phyloP scores from a whole-genome alignment of 2,113 vertebrate genomes.

The Chitala chitala region DNA sequence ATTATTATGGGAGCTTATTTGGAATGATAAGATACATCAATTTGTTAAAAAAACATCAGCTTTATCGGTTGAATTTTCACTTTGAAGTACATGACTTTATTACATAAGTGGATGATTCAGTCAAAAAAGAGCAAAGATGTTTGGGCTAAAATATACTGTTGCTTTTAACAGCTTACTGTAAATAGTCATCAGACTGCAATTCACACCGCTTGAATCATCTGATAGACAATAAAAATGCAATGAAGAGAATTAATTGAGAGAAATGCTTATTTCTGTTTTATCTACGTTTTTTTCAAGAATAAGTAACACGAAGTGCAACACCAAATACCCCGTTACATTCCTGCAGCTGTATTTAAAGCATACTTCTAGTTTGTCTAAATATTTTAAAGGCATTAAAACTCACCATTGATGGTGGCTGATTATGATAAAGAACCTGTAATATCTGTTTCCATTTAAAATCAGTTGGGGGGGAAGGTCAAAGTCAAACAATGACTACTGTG shows the following conservation, averaged over 20 bases:
- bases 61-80: background rate
- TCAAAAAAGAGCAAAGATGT: background rate
- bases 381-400: no score
- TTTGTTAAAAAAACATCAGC: background rate
- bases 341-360: background rate
- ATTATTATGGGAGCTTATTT: background rate
- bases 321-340: background rate
- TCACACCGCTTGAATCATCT: background rate
- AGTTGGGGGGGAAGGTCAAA: no score
- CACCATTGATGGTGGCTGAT: no score
- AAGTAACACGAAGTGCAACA: background rate
- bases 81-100: background rate
- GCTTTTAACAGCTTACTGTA: background rate
- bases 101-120: background rate
- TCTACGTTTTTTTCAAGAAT: background rate
- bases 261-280: conserved; percentile 1
- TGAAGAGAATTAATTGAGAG: background rate
- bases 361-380: no score
- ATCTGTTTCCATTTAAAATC: no score
- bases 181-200: background rate
- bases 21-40: background rate
- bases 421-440: no score
- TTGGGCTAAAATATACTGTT: background rate
- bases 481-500: no score
- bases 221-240: background rate